These are phyloP conservation scores for Diorhabda elongata DNA, from an alignment of 1,140 invertebrate species.

Conservation along the genomic window DNA sequence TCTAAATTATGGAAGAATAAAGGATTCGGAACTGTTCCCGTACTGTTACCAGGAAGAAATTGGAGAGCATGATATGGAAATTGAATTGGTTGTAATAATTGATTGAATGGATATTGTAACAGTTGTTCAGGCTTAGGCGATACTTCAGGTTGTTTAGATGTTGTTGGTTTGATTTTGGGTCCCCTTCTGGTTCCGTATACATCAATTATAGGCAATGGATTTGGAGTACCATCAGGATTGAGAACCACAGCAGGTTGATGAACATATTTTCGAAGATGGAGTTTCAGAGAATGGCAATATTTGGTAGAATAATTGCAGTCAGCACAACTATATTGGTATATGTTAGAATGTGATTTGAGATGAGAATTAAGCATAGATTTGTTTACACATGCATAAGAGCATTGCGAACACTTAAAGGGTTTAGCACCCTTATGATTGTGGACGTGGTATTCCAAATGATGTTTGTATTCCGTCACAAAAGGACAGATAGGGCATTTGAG, in stretches of 20 bases:
- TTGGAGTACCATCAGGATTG: constrained; percentile 82
- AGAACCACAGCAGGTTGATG: constrained; percentile 83
- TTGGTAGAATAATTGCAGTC: constrained; percentile 98
- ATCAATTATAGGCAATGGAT: constrained; percentile 82
- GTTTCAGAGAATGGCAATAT: constrained; percentile 95
- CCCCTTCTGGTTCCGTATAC: constrained; percentile 85
- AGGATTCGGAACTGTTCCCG: constrained; percentile 47
- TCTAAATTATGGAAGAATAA: constrained; percentile 19
- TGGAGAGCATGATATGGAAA: constrained; percentile 40
- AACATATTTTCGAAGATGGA: constrained; percentile 88
- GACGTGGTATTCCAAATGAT: constrained; percentile 96
- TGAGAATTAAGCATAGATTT: constrained; percentile 99
- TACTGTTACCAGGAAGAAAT: constrained; percentile 32
- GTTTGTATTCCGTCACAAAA: constrained; percentile 98
- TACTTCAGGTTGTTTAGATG: constrained; percentile 14
- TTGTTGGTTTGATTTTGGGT: constrained; percentile 59
- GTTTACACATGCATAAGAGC: constrained; percentile 92
- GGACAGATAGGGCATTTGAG: constrained; percentile 88
- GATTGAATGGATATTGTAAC: constrained; percentile 35
- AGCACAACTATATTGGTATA: constrained; percentile 93
- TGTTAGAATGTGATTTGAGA: constrained; percentile 94
- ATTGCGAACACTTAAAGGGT: constrained; percentile 93
- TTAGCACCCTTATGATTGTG: constrained; percentile 94
- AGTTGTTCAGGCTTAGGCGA: constrained; percentile 25
- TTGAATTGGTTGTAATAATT: constrained; percentile 21